Conservation (phyloP, 2,113 vertebrate genomes). For the Hymenochirus boettgeri region DNA sequence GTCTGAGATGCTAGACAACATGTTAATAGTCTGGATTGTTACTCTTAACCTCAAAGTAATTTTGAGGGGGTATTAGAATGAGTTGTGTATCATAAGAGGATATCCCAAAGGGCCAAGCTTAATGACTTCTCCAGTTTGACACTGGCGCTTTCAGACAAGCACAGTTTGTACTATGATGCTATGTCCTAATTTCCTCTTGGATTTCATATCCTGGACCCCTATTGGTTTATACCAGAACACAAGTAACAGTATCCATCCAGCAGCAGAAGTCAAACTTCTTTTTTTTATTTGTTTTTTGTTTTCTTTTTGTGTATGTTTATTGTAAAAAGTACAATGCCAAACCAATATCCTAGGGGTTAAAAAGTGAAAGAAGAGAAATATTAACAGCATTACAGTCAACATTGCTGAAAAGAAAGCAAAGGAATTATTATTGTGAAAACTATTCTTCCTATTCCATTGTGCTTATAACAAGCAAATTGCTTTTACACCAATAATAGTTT, state of each 20-base stretch:
- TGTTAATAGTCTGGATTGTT: not conserved
- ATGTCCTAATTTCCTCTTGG: conserved; percentile 32
- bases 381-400: no score
- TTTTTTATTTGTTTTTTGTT: not conserved
- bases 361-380: not conserved
- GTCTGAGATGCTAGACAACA: conserved; percentile 3
- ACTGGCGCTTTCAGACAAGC: conserved; percentile 10
- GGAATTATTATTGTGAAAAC: no score
- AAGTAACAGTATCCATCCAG: conserved; percentile 17
- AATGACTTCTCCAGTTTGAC: conserved; percentile 36
- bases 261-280: not conserved
- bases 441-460: no score
- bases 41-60: conserved; percentile 2
- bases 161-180: conserved; percentile 27
- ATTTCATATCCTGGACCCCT: conserved; percentile 13
- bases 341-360: not conserved
- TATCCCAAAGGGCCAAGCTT: conserved; percentile 2
- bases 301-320: conserved; percentile 6
- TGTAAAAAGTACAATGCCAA: conserved; percentile 20
- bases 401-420: no score
- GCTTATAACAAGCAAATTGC: no score
- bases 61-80: not conserved
- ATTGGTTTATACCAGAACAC: conserved; percentile 10
- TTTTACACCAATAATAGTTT: no score
- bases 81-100: conserved; percentile 12